Percentiles rank a stretch among this genome's conserved stretches.
Evolutionary conservation across 2,113 vertebrate genomes (phyloP).

Genomic region (Campylorhamphus procurvoides): DNA sequence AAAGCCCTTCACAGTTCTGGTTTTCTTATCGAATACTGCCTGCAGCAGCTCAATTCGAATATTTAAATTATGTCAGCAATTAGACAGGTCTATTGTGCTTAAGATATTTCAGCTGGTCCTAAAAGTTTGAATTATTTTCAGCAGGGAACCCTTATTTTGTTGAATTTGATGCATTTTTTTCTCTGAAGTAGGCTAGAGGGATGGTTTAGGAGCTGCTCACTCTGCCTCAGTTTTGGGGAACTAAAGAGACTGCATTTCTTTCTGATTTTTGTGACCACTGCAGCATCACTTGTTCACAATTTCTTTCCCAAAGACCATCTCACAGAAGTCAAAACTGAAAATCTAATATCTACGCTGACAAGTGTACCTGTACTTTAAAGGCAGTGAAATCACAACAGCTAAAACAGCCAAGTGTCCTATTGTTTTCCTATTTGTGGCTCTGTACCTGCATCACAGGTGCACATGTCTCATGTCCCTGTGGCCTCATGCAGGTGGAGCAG

Average conservation of each 20-base stretch:
- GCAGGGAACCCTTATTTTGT: not conserved
- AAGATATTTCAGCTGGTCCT: not conserved
- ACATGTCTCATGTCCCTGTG: not conserved
- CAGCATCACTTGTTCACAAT: rapidly evolving
- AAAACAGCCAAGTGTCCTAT: not conserved
- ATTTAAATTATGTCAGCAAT: not conserved
- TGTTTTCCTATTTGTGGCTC: not conserved
- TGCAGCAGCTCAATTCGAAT: not conserved
- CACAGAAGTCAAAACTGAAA: not conserved
- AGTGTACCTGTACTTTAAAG: not conserved
- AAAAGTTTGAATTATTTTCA: not conserved
- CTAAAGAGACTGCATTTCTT: not conserved
- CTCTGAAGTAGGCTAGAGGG: not conserved
- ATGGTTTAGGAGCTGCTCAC: not conserved
- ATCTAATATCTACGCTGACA: not conserved
- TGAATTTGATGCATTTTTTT: not conserved
- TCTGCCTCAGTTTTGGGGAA: not conserved
- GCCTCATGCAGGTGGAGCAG: not conserved
- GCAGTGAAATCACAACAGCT: not conserved
- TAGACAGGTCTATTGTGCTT: not conserved
- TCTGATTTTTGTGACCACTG: not conserved
- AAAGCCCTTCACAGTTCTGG: rapidly evolving
- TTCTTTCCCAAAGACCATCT: not conserved
- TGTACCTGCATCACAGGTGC: not conserved
- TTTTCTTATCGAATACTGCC: not conserved